A percentile compares a stretch with the other conserved stretches of the same genome.
Conservation (phyloP, 2,113 vertebrate species). For the Cricetomys ansorgei region DNA sequence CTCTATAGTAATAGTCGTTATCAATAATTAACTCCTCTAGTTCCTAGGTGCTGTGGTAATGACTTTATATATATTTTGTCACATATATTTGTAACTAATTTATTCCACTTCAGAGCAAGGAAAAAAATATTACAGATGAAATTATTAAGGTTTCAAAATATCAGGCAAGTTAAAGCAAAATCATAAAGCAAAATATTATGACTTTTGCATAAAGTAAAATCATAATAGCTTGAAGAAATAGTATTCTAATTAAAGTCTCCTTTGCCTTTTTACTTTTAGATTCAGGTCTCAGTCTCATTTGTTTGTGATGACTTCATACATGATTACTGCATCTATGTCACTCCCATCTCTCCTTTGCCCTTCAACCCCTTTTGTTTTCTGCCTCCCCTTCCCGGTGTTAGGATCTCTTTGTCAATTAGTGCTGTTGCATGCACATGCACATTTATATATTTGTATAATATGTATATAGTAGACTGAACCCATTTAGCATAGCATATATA, state of each 20-base stretch:
- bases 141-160: background rate
- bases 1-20: background rate
- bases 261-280: background rate
- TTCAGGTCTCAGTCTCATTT: background rate
- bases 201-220: too few relatives aligned
- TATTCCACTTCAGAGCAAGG: background rate
- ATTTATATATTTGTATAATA: background rate
- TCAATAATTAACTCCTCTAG: background rate
- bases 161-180: background rate
- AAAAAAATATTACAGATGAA: background rate
- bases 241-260: background rate
- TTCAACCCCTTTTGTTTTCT: background rate
- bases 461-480: background rate
- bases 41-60: background rate
- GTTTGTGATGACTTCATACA: background rate
- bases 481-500: background rate
- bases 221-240: background rate
- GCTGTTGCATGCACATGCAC: background rate
- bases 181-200: too few relatives aligned
- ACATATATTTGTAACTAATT: background rate
- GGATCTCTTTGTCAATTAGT: background rate
- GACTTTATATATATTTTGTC: background rate
- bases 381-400: background rate
- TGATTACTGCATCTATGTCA: too few relatives aligned
- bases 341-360: background rate